Base-by-base conservation (phyloP, 2,888 invertebrate species). In the Phengaris alcon region DNA sequence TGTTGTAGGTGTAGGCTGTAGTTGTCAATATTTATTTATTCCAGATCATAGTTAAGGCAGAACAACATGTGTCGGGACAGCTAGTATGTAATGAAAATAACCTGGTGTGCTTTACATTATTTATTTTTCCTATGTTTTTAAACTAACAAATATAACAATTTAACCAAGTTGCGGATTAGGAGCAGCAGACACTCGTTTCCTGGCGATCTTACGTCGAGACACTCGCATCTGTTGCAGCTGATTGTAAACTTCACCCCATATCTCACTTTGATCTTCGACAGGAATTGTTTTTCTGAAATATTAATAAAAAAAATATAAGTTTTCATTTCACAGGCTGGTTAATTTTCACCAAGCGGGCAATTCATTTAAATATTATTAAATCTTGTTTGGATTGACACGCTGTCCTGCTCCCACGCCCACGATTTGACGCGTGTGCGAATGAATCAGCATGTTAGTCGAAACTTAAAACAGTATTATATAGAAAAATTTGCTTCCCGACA, bases 231-330 rank as follows among this genome's bases (percentile, higher is more conserved):
- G 95, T 81, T 96, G 95, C 68, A 97, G 87, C 82, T 97, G 96
- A 6, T 95, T 93, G 83, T 96, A 95, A 3, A 99, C 95, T 90
- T 99, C 98, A 1, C 95, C 91, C 94, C 96, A 98, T 82, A 99
- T 97, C 84, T 96, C 95, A 52, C 93, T 94, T 85, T 98, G 97
- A 77, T 99, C 98, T 86, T 98, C 98, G 81, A 97, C 96, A 10
- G 98, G 96, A 82, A 98, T 97, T 1, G 97, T 97, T 87, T 94
- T 93, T 83, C 97, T 96, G 86, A 13, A 93, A 93, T 35, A 35
- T 12, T 35, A 64, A 64, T 6, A 44, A 3, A 22, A 35, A 64
- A 64, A 35, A 52, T 77, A 6, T 59, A 15, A 55, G n/a, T 13
- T 68, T 1, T 13, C 35, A 35, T 35, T 35, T 35, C 4, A 22